Evolutionary conservation across 2,113 vertebrate species (phyloP), one percentile per base, ranked within the genome.

Genomic region (Arothron firmamentum): DNA sequence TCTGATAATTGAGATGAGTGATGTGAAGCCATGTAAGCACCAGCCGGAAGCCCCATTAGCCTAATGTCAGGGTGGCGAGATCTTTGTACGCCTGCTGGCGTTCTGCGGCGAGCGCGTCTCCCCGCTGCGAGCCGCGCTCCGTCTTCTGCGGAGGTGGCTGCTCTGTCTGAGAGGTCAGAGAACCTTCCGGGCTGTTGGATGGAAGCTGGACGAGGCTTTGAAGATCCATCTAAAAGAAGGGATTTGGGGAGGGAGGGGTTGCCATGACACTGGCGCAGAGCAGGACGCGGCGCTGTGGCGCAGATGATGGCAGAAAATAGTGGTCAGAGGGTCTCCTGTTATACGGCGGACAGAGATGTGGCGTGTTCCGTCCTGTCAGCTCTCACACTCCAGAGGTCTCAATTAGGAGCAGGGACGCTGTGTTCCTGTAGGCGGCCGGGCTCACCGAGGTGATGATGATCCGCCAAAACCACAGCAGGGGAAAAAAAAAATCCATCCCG

Each of bases 301-400:
- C 74, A 78, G 78, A 80, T 87, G 80, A 83, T 85, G 76, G 83
- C 67, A 81, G 77, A 84, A 86, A 90, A 87, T 86, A 59, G 77
- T 72, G 85, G 85, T 84, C 83, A 85, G 64, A 78, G 79, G 85
- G 79, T 66, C 65, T 61, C 43, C 53, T 65, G 79, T 85, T 80
- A 75, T 85, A 79, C 38, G 63, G 18, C 62, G 55, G 54, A 71
- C 67, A 72, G 68, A 72, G 65, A 79, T 70, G 75, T 78, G 81
- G 81, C 80, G 63, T 59, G 73, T 60, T 67, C 52, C 54, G 75
- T 78, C 87, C 75, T 82, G 77, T 80, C 72, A 66, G 72, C 79
- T 83, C 63, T 79, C 75, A 70, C 72, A 80, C 78, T 60, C 63
- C 75, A 66, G 55, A 83, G 74, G 78, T 80, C 76, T 78, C 73